Evolutionary conservation across 1,140 invertebrate genomes (phyloP).

Genomic region (Eurosta solidaginis): DNA sequence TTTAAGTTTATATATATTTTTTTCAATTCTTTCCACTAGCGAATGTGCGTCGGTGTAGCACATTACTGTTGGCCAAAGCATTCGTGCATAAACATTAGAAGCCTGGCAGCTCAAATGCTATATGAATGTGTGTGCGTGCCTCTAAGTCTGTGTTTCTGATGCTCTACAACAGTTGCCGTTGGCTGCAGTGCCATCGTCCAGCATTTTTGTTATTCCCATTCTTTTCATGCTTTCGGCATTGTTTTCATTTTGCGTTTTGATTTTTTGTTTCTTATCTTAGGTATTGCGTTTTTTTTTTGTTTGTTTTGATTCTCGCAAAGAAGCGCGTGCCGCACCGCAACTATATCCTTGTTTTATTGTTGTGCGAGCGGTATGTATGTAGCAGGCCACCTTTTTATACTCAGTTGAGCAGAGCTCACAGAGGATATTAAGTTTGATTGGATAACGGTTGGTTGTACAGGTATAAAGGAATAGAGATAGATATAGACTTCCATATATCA

Average conservation of each 20-base stretch:
- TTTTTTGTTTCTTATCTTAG: constrained; percentile 1
- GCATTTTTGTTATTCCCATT: constrained; percentile 2
- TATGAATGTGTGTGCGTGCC: too few relatives aligned
- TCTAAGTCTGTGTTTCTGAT: too few relatives aligned
- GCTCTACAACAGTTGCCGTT: not conserved
- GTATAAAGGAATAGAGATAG: too few relatives aligned
- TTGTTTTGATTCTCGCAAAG: constrained; percentile 1
- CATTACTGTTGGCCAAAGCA: not conserved
- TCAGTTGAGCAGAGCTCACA: too few relatives aligned
- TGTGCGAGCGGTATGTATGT: not conserved
- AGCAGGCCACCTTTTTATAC: not conserved
- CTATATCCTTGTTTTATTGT: not conserved
- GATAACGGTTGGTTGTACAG: too few relatives aligned
- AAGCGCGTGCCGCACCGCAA: not conserved
- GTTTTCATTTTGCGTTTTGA: constrained; percentile 24
- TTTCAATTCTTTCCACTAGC: not conserved
- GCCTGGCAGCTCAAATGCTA: not conserved
- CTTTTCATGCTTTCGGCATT: constrained; percentile 20
- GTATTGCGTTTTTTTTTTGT: not conserved
- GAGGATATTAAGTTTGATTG: too few relatives aligned
- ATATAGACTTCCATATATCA: too few relatives aligned
- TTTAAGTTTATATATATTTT: too few relatives aligned
- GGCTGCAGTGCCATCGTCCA: not conserved
- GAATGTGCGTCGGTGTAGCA: not conserved
- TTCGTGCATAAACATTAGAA: not conserved